Evolutionary conservation across 2,797 vertebrate species (phyloP).

Genomic region (Poeciliopsis infans): DNA sequence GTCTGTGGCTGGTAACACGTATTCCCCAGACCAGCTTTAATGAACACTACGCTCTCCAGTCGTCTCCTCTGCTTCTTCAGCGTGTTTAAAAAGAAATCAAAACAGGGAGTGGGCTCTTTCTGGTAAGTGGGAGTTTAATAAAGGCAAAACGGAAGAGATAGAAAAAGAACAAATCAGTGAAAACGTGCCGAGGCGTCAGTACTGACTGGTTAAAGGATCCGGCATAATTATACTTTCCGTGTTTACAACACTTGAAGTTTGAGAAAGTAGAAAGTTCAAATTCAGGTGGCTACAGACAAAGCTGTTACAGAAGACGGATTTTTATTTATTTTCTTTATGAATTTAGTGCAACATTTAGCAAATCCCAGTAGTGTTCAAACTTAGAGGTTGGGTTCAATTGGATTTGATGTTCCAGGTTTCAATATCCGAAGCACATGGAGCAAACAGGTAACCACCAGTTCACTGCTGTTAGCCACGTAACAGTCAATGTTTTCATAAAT

Average conservation of each 20-base stretch:
- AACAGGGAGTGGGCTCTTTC: background rate
- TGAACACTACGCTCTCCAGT: background rate
- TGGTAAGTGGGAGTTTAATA: background rate
- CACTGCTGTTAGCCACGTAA: background rate
- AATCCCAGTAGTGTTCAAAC: background rate
- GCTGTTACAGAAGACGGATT: background rate
- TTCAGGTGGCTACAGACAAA: background rate
- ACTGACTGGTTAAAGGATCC: background rate
- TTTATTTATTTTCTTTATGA: no score
- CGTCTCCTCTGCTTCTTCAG: background rate
- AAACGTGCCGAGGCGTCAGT: background rate
- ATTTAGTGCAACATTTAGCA: background rate
- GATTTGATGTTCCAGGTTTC: background rate
- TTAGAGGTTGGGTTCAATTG: background rate
- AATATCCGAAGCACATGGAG: background rate
- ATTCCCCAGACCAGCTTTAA: conserved; percentile 15
- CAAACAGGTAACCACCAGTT: background rate
- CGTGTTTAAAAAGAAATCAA: background rate
- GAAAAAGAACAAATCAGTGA: background rate
- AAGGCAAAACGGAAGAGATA: background rate
- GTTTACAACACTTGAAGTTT: background rate
- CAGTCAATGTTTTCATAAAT: background rate
- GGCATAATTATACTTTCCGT: background rate
- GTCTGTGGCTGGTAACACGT: conserved; percentile 8
- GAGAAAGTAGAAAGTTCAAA: background rate